Conservation (phyloP, 2,888 invertebrate genomes). For the Spatulosminthurus flaviceps region DNA sequence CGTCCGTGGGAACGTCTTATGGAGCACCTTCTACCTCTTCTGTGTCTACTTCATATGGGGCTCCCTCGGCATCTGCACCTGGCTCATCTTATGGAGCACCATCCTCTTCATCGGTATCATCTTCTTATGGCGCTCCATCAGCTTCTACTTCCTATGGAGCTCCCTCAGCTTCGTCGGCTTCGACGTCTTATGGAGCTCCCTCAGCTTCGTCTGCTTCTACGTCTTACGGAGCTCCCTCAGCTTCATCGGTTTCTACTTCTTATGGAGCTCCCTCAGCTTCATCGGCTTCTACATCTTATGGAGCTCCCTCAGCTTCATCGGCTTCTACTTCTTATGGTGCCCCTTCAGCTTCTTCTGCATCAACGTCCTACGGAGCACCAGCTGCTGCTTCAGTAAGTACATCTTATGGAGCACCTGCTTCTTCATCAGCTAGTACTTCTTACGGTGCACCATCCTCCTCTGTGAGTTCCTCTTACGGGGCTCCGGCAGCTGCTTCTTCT, state of each 20-base stretch:
- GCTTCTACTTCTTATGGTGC: not conserved
- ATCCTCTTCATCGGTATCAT: no score
- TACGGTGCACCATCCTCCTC: not conserved
- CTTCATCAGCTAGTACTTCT: not conserved
- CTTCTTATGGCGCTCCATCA: not conserved
- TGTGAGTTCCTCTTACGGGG: not conserved
- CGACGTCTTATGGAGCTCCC: not conserved
- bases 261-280: slow-evolving; percentile 5
- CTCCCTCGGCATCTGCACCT: not conserved
- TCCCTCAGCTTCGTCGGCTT: slow-evolving; percentile 70
- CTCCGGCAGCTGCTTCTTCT: slow-evolving; percentile 19
- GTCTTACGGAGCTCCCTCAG: slow-evolving; percentile 13
- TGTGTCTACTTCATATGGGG: not conserved
- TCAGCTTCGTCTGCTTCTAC: not conserved
- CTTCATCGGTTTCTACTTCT: not conserved
- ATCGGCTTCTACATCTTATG: not conserved
- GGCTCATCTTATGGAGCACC: slow-evolving; percentile 33
- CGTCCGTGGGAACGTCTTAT: not conserved
- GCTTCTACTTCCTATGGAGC: slow-evolving; percentile 85
- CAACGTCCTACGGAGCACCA: not conserved
- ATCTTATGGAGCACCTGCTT: slow-evolving; percentile 10
- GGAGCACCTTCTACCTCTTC: slow-evolving; percentile 15
- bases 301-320: not conserved
- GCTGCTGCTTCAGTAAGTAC: not conserved
- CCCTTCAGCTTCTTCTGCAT: slow-evolving; percentile 62